phyloP scores from a whole-genome alignment of 2,888 invertebrate species.

The Eristalinus aeneus region DNA sequence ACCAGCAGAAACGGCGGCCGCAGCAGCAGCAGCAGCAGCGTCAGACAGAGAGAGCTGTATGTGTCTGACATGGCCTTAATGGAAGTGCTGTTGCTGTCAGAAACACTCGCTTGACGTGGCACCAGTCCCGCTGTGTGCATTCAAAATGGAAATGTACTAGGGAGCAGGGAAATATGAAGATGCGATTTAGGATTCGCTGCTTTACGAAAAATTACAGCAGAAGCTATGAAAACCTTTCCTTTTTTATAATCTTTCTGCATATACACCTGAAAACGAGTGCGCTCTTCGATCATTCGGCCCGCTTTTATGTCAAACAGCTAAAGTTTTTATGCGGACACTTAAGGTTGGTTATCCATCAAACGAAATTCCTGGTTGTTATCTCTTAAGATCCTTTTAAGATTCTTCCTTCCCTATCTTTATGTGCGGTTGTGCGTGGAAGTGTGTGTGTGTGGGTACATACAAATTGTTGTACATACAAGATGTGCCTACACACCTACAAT shows the following conservation, averaged over 20 bases:
- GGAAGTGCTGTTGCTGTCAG: constrained; percentile 8
- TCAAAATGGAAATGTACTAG: background rate
- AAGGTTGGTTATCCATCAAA: constrained; percentile 16
- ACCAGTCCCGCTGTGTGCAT: background rate
- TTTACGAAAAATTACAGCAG: background rate
- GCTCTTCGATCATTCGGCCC: constrained; percentile 9
- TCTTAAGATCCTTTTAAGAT: constrained; percentile 62
- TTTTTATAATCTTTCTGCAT: background rate
- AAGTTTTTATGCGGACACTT: constrained; percentile 3
- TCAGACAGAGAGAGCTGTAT: background rate
- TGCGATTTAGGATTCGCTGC: background rate
- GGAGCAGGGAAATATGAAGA: background rate
- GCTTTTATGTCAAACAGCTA: constrained; percentile 14
- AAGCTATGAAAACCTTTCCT: background rate
- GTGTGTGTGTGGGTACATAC: background rate
- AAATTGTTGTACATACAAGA: background rate
- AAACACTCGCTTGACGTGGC: constrained; percentile 33
- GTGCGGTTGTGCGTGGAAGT: background rate
- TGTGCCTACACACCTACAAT: constrained; percentile 5
- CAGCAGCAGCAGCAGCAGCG: too few species aligned
- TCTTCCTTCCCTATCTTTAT: constrained; percentile 16
- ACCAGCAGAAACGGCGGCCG: too few species aligned
- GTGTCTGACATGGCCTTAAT: constrained; percentile 25
- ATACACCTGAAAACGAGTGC: background rate
- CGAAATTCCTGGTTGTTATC: constrained; percentile 34